phyloP scores from a whole-genome alignment of 2,797 vertebrate genomes.

The Enteromius trimaculatus region DNA sequence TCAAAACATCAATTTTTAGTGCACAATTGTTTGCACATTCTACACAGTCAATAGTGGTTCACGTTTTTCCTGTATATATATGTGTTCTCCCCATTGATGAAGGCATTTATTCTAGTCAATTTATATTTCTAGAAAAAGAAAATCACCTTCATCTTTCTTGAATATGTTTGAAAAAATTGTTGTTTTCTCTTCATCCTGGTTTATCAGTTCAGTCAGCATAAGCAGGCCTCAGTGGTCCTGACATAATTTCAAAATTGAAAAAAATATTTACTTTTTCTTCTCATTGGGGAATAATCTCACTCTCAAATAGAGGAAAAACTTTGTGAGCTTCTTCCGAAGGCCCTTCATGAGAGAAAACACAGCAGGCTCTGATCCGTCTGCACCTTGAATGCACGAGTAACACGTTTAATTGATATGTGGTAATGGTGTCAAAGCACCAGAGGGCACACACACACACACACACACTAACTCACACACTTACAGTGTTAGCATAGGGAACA shows the following conservation, averaged over 20 bases:
- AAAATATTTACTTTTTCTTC: slow-evolving; percentile 34
- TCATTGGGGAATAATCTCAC: slow-evolving; percentile 29
- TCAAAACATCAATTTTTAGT: background rate
- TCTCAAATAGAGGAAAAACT: slow-evolving; percentile 25
- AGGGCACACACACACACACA: slow-evolving; percentile 53
- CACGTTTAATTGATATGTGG: slow-evolving; percentile 74
- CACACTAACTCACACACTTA: slow-evolving; percentile 28
- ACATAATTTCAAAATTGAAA: slow-evolving; percentile 42
- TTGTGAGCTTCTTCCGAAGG: slow-evolving; percentile 24
- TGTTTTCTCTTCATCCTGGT: slow-evolving; percentile 16
- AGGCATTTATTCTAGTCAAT: background rate
- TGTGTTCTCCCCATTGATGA: background rate
- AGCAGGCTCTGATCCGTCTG: slow-evolving; percentile 53
- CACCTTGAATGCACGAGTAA: slow-evolving; percentile 66
- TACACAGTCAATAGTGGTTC: too few relatives aligned
- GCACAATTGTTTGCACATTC: background rate
- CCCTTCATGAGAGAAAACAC: slow-evolving; percentile 46
- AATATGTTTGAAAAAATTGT: slow-evolving; percentile 18
- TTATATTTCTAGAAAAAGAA: slow-evolving; percentile 10
- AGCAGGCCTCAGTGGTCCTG: slow-evolving; percentile 38
- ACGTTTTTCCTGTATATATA: background rate
- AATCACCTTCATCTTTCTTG: background rate
- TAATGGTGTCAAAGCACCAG: slow-evolving; percentile 73
- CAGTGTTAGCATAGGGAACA: slow-evolving; percentile 45
- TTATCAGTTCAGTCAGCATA: slow-evolving; percentile 30